Conservation (phyloP, 2,113 vertebrate genomes). For the Cepphus grylle region DNA sequence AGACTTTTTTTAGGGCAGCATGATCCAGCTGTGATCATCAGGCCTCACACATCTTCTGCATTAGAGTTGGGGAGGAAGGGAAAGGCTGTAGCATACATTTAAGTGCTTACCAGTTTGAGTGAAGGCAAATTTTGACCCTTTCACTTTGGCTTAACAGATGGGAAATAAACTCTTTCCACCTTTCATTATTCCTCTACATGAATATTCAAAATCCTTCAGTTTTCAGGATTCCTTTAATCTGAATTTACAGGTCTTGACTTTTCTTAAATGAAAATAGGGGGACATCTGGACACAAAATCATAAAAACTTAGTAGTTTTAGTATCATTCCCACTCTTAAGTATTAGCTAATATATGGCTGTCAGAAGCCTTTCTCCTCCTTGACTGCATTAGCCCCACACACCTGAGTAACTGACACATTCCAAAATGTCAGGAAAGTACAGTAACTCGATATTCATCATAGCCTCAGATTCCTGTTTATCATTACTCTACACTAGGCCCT, state of each 20-base stretch:
- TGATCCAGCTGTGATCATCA: too few species aligned
- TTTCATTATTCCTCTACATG: not conserved
- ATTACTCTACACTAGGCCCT: not conserved
- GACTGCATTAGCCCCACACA: not conserved
- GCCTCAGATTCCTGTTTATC: conserved; percentile 39
- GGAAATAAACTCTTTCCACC: not conserved
- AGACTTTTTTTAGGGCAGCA: not conserved
- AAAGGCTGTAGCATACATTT: not conserved
- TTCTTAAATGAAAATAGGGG: not conserved
- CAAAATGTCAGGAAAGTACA: conserved; percentile 29
- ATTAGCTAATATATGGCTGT: not conserved
- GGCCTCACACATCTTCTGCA: not conserved
- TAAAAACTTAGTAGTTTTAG: not conserved
- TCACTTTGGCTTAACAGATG: not conserved
- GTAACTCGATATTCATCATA: not conserved
- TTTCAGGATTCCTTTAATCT: not conserved
- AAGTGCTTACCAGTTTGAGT: not conserved
- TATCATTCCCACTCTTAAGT: not conserved
- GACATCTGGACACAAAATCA: not conserved
- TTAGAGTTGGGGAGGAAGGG: not conserved
- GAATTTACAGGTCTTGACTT: not conserved
- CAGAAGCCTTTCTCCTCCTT: not conserved
- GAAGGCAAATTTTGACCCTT: not conserved
- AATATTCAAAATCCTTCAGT: not conserved
- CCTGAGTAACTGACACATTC: conserved; percentile 34